Base-by-base conservation (phyloP, 2,797 vertebrate genomes). In the Pagetopsis macropterus region DNA sequence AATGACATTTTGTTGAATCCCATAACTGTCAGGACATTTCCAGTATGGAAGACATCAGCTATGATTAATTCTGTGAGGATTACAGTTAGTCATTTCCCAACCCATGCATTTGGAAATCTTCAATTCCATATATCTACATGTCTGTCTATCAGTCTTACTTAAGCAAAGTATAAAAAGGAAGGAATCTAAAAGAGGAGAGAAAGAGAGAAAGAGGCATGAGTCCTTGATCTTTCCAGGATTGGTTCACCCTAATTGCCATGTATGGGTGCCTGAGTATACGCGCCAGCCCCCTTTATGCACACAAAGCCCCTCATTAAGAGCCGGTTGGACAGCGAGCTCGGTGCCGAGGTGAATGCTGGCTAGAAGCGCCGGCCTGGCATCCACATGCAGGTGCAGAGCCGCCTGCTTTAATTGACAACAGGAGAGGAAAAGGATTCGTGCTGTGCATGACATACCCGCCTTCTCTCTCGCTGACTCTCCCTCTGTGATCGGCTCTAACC, bases 251-350 rank as follows among this genome's bases (percentile, higher is more conserved):
- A 91, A 92, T 91, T 93, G 87, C 81, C 85, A 83, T 87, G 83
- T 89, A 85, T 50, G 66, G 79, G 67, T 17, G 63, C 75, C 77
- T 57, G 78, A 81, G 84, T 83, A 75, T 73, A 60, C 69, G n/a
- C 55, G 58, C 75, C 87, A 62, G 81, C 71, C 87, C 76, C 80
- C 77, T 91, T 89, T 84, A 88, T 89, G 81, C 75, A 51, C 85
- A 91, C 86, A 91, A 92, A 91, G 84, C 84, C 83, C 80, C 90
- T 91, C 91, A 93, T 93, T 93, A 92, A 84, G 87, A 88, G 80
- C 79, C 55, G 79, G 81, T 70, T 79, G 86, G 89, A 89, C 87
- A 78, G 87, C 62, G 70, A 79, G 79, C 77, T 58, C 17, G 44
- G 74, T 70, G 85, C 88, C 76, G 83, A 85, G 88, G 88, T 89